phyloP scores from a whole-genome alignment of 2,888 invertebrate genomes.

The Zhuqinia jingwanae region DNA sequence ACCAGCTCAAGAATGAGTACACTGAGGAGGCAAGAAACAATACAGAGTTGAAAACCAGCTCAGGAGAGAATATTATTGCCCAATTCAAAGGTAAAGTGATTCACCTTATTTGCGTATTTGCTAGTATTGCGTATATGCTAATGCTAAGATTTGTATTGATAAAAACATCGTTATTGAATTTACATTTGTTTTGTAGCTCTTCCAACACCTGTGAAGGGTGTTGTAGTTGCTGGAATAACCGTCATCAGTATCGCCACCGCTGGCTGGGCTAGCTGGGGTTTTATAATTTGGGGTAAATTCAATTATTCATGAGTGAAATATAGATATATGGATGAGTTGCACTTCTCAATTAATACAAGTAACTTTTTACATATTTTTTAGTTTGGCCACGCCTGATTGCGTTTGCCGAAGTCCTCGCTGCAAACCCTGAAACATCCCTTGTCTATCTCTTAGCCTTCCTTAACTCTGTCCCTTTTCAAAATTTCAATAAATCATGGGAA shows the following conservation, averaged over 20 bases:
- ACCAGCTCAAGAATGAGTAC: constrained; percentile 60
- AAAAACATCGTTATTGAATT: too few species aligned
- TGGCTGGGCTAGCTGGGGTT: constrained; percentile 71
- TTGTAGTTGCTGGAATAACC: constrained; percentile 56
- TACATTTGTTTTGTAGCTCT: constrained; percentile 38
- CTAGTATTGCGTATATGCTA: too few species aligned
- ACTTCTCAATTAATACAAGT: not conserved
- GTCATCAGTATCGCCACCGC: constrained; percentile 64
- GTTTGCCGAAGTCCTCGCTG: constrained; percentile 54
- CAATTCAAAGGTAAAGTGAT: constrained; percentile 68
- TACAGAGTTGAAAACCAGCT: constrained; percentile 50
- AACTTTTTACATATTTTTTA: too few species aligned
- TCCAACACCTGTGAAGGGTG: constrained; percentile 51
- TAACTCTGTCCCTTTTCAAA: constrained; percentile 62
- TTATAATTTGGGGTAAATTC: constrained; percentile 67
- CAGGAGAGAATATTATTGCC: constrained; percentile 50
- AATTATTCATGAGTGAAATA: too few species aligned
- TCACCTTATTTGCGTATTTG: too few species aligned
- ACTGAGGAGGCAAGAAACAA: constrained; percentile 39
- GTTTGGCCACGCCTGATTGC: constrained; percentile 67
- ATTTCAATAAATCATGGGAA: constrained; percentile 56
- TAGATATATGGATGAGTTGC: too few species aligned
- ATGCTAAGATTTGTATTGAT: too few species aligned
- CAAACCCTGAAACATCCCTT: constrained; percentile 42
- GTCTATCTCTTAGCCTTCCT: constrained; percentile 50